Percentiles rank a stretch among this genome's conserved stretches.
Evolutionary conservation across 2,888 invertebrate species (phyloP).

Genomic region (Macrosiphum euphorbiae): DNA sequence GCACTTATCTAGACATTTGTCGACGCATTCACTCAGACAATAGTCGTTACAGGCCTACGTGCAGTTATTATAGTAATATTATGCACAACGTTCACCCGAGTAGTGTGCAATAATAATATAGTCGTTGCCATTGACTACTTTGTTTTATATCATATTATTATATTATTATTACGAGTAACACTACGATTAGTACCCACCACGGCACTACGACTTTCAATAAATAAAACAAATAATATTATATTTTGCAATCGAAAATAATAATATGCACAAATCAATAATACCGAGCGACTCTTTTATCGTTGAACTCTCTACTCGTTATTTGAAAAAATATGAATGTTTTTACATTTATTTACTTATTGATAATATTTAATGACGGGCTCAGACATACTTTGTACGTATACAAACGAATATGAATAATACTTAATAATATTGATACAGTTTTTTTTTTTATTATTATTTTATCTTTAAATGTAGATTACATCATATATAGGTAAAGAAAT

Average conservation of each 20-base stretch:
- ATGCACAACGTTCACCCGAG: neutral
- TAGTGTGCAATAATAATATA: neutral
- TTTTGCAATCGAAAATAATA: neutral
- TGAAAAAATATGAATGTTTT: too few relatives aligned
- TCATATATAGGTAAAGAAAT: too few relatives aligned
- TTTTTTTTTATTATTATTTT: too few relatives aligned
- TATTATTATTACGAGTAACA: neutral
- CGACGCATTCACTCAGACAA: neutral
- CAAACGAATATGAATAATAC: too few relatives aligned
- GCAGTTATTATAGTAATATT: neutral
- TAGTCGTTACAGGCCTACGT: neutral
- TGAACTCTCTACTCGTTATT: too few relatives aligned
- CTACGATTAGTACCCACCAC: too few relatives aligned
- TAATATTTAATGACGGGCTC: too few relatives aligned
- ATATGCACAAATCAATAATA: neutral
- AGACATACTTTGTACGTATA: too few relatives aligned
- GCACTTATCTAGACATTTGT: neutral
- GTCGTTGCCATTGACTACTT: constrained; percentile 37
- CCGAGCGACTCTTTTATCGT: too few relatives aligned
- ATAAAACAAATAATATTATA: neutral
- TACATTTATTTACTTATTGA: too few relatives aligned
- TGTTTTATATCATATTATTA: neutral
- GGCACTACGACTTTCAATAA: neutral
- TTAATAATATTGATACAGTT: too few relatives aligned
- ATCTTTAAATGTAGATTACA: too few relatives aligned